Conservation (phyloP, 35 echinoderm and acorn worm genomes). For the Apostichopus parvimensis region DNA sequence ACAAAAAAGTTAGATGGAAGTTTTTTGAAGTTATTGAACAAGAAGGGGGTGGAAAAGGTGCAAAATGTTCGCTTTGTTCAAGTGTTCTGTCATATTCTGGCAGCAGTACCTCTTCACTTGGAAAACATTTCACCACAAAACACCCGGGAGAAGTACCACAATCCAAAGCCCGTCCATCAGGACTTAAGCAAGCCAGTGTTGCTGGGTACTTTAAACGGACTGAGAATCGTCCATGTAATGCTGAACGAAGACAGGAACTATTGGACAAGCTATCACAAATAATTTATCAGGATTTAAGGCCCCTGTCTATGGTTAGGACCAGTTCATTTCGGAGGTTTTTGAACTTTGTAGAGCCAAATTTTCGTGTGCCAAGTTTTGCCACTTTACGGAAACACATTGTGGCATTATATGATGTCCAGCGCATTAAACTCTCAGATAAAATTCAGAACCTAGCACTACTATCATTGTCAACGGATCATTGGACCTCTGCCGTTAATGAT, state of each 20-base stretch:
- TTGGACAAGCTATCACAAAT: not conserved
- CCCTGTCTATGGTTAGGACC: not conserved
- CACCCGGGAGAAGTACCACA: not conserved
- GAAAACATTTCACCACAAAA: not conserved
- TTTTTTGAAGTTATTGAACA: not conserved
- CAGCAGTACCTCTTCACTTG: slow-evolving; percentile 12
- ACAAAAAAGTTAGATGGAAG: not conserved
- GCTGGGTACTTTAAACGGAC: not conserved
- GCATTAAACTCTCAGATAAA: not conserved
- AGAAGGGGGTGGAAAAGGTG: not conserved
- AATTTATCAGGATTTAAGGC: not conserved
- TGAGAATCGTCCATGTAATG: too few relatives aligned
- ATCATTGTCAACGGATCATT: slow-evolving; percentile 31
- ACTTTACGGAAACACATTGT: not conserved
- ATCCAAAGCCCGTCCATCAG: not conserved
- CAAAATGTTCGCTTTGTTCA: not conserved
- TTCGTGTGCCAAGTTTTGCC: not conserved
- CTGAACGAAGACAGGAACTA: not conserved
- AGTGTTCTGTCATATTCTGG: slow-evolving; percentile 29
- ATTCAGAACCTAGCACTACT: not conserved
- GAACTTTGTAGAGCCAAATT: slow-evolving; percentile 40
- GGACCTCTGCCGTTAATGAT: slow-evolving; percentile 17
- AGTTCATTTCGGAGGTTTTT: not conserved
- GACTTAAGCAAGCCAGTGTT: not conserved
- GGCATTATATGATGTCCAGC: slow-evolving; percentile 3